Evolutionary conservation across 1,140 invertebrate species (phyloP).

Genomic region (Leptinotarsa lineolata): DNA sequence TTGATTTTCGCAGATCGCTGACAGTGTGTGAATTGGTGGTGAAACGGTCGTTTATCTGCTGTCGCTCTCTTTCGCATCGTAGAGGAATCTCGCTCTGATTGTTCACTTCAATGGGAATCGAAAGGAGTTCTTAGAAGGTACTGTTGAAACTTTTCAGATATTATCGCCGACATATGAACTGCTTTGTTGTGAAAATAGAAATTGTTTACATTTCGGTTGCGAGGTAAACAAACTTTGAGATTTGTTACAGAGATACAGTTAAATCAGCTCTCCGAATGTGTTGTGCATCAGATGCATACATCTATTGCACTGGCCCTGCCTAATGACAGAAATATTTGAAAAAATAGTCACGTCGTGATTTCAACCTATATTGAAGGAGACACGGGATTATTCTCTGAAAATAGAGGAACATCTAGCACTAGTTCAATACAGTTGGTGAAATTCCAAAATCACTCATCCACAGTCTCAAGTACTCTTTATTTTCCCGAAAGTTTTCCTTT

Average conservation of each 20-base stretch:
- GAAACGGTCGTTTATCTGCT: not conserved
- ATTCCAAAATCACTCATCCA: too few relatives aligned
- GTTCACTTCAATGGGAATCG: not conserved
- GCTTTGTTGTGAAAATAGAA: not conserved
- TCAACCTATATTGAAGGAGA: too few relatives aligned
- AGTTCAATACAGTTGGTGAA: too few relatives aligned
- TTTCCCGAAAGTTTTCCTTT: too few relatives aligned
- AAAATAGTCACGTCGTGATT: too few relatives aligned
- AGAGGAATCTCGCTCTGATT: constrained; percentile 4
- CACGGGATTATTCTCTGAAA: too few relatives aligned
- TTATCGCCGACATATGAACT: not conserved
- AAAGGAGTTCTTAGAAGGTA: constrained; percentile 2
- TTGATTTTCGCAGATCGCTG: not conserved
- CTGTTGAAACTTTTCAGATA: not conserved
- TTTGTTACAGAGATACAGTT: not conserved
- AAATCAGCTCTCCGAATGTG: not conserved
- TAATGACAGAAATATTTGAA: too few relatives aligned
- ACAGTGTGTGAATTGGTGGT: constrained; percentile 8
- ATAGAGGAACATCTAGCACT: too few relatives aligned
- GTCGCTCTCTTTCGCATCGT: not conserved
- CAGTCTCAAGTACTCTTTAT: too few relatives aligned
- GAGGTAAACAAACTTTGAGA: constrained; percentile 1
- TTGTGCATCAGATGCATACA: too few relatives aligned
- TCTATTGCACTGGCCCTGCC: too few relatives aligned
- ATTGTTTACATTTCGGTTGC: constrained; percentile 3